A percentile compares a stretch with the other conserved stretches of the same genome.
Conservation (phyloP, 2,797 vertebrate genomes). For the Takifugu ocellatus region DNA sequence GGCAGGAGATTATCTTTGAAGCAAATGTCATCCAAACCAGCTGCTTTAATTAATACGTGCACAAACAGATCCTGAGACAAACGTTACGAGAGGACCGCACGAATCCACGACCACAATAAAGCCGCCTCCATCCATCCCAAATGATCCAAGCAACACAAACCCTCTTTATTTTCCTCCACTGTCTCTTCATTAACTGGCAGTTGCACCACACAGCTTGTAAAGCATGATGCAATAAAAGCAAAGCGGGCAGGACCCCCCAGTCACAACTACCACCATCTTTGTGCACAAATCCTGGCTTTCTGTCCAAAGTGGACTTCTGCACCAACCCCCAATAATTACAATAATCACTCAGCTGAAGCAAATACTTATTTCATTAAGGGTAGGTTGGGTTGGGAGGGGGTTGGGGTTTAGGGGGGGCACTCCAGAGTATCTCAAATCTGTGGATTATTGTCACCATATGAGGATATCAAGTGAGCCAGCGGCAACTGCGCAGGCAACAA, state of each 20-base stretch:
- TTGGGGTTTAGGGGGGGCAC: constrained; percentile 10
- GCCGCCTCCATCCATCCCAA: constrained; percentile 20
- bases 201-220: constrained; percentile 62
- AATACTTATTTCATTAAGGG: constrained; percentile 73
- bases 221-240: constrained; percentile 15
- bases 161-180: constrained; percentile 1
- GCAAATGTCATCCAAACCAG: constrained; percentile 29
- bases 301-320: constrained; percentile 46
- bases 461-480: constrained; percentile 33
- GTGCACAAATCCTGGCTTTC: constrained; percentile 27
- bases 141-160: constrained; percentile 25
- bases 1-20: constrained; percentile 23
- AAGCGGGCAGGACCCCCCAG: neutral
- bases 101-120: constrained; percentile 11
- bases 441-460: constrained; percentile 41
- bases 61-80: constrained; percentile 14
- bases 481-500: constrained; percentile 11
- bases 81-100: constrained; percentile 13
- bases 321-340: constrained; percentile 63
- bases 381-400: constrained; percentile 10
- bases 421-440: constrained; percentile 33
- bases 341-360: constrained; percentile 70
- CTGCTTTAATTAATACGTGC: neutral
- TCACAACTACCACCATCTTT: constrained; percentile 23
- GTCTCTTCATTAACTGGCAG: constrained; percentile 58